Evolutionary conservation across 2,797 vertebrate species (phyloP), one percentile per base, ranked within the genome.

Genomic region (Loris lydekkerianus): DNA sequence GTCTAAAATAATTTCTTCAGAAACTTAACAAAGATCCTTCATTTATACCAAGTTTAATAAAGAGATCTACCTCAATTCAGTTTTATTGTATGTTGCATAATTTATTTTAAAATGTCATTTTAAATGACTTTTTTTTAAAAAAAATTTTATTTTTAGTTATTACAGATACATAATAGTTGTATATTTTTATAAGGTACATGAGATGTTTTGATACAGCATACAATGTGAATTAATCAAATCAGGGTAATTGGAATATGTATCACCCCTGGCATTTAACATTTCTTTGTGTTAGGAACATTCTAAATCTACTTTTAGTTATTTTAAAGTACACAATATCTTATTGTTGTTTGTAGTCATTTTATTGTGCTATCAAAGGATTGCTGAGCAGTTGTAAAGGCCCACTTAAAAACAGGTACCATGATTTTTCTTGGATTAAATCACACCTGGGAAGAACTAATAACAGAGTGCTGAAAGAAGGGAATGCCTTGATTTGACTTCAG

Each of bases 11-110:
- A 87, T 65, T 20, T 87, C n/a, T 43, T 89, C 15, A 73, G 49
- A 85, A 40, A 49, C 70, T 93, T 76, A 37, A 37, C 21, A 82
- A 72, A 92, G 40, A 72, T 69, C 25, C 21, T 73, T 95, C 4
- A 70, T 72, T 94, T 89, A 43, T 40, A 31, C 31, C 34, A 31
- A 67, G 63, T 73, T 94, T 90, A 92, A 37, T 94, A 91, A 84
- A 37, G 63, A 60, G 20, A n/a, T n/a, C 11, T 77, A 37, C 53
- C 43, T 93, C 49, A 89, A 72, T 86, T 89, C 67, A 81, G 40
- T 89, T 93, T 77, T 77, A 93, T 77, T 89, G 63, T 88, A 84
- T 80, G 31, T 27, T 49, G 17, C 37, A 56, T 70, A 81, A 65
- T 67, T n/a, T 75, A 73, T 85, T 81, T 94, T 84, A 15, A 21